Evolutionary conservation across 2,797 vertebrate genomes (phyloP).

Genomic region (Onychomys arenicola): DNA sequence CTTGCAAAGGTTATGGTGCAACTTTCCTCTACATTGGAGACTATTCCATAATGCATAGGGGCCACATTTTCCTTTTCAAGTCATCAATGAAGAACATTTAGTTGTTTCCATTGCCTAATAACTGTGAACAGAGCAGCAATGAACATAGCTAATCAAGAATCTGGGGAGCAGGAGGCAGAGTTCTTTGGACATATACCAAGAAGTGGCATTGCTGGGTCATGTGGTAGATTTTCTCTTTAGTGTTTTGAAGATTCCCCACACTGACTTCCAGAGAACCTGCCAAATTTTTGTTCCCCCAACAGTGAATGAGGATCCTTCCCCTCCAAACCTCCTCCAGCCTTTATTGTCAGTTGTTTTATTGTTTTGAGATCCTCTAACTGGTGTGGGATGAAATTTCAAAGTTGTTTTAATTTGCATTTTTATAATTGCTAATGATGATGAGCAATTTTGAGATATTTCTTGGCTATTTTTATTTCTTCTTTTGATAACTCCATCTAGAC

Average conservation of each 20-base stretch:
- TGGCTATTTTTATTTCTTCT: neutral
- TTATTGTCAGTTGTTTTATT: neutral
- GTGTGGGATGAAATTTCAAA: neutral
- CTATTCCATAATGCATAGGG: too few relatives aligned
- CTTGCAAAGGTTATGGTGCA: neutral
- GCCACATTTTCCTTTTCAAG: neutral
- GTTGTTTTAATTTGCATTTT: neutral
- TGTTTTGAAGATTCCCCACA: neutral
- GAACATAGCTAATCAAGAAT: neutral
- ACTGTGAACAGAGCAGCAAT: neutral
- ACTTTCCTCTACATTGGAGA: neutral
- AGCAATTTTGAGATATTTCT: neutral
- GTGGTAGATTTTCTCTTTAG: neutral
- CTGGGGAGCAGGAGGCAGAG: neutral
- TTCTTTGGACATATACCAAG: neutral
- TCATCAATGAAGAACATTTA: neutral
- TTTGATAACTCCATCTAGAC: neutral
- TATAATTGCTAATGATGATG: neutral
- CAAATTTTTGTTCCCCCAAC: neutral
- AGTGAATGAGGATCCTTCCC: neutral
- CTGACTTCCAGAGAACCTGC: neutral
- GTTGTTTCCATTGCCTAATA: neutral
- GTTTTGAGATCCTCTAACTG: neutral
- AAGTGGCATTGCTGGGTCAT: too few relatives aligned
- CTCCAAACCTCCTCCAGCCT: neutral